Conservation (phyloP, 2,113 vertebrate genomes). For the Odontesthes bonariensis region DNA sequence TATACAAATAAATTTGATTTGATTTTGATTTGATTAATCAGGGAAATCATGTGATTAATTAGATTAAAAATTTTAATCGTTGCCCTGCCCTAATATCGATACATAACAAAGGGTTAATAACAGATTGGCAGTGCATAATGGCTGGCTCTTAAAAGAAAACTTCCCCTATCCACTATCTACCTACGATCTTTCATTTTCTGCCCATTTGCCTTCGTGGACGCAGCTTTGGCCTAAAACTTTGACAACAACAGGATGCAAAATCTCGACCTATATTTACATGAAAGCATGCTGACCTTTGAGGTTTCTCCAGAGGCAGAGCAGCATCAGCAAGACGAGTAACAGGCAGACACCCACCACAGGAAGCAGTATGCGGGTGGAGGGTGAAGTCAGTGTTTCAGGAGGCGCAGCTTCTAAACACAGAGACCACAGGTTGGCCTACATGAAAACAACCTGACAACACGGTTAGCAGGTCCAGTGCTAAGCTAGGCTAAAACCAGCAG, state of each 20-base stretch:
- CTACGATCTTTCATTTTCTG: too few species aligned
- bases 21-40: too few species aligned
- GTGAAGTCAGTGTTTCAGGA: accelerated
- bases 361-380: neutral
- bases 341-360: constrained; percentile 29
- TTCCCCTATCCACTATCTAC: too few species aligned
- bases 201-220: too few species aligned
- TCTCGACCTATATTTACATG: neutral
- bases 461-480: neutral
- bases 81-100: too few species aligned
- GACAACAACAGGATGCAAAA: constrained; percentile 9
- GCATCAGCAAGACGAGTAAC: constrained; percentile 10
- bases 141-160: too few species aligned
- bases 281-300: constrained; percentile 38
- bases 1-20: too few species aligned
- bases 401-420: neutral
- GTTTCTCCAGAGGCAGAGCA: constrained; percentile 20
- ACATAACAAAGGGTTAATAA: too few species aligned
- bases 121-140: too few species aligned
- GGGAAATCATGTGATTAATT: too few species aligned
- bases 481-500: neutral
- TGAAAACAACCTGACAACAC: neutral
- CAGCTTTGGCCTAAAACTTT: too few species aligned
- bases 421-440: constrained; percentile 28
- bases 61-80: too few species aligned